Conservation (phyloP, 2,888 invertebrate genomes). For the Ommatoiulus sabulosus region DNA sequence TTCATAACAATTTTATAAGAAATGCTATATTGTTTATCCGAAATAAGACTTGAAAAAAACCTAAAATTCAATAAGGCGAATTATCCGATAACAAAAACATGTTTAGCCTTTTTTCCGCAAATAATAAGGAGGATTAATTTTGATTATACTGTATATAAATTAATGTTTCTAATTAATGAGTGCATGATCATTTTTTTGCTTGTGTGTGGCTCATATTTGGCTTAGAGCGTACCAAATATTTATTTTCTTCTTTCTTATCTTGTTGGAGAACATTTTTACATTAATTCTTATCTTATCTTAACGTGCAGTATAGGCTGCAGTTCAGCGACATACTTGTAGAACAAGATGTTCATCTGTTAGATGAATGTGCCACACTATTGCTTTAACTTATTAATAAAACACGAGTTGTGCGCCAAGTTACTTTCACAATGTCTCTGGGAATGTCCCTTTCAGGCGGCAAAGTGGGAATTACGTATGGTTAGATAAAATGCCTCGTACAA, state of each 20-base stretch:
- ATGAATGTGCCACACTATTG: not conserved
- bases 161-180: too few relatives aligned
- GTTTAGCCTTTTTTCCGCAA: too few relatives aligned
- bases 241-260: not conserved
- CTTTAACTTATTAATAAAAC: conserved; percentile 3
- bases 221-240: not conserved
- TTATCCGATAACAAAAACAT: too few relatives aligned
- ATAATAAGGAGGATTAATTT: too few relatives aligned
- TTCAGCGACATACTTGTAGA: not conserved
- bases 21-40: too few relatives aligned
- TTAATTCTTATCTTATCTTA: not conserved
- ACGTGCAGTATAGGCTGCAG: not conserved
- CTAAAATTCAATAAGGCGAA: too few relatives aligned
- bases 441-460: not conserved
- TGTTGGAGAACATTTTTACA: not conserved
- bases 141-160: too few relatives aligned
- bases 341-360: not conserved
- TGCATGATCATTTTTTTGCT: too few relatives aligned
- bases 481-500: not conserved
- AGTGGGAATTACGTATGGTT: not conserved
- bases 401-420: not conserved
- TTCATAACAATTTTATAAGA: too few relatives aligned
- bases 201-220: too few relatives aligned
- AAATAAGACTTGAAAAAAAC: too few relatives aligned
- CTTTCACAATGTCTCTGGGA: not conserved